phyloP scores from a whole-genome alignment of 2,888 invertebrate genomes.

The Homarus gammarus region DNA sequence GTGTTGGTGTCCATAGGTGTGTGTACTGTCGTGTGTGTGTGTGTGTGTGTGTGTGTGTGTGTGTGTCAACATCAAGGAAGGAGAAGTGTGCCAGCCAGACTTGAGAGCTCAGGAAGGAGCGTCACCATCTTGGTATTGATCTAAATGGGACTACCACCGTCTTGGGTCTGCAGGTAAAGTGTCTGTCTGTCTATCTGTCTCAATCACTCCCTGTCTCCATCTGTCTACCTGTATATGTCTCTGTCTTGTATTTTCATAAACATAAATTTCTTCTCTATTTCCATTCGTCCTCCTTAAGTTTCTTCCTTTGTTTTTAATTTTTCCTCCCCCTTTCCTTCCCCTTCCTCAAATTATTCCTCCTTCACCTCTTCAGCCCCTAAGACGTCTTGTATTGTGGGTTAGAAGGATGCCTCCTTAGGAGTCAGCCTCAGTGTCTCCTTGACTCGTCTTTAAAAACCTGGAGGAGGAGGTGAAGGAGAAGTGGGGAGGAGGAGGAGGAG shows the following conservation, averaged over 20 bases:
- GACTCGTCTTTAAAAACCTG: background rate
- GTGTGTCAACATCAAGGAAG: no score
- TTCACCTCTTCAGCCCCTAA: background rate
- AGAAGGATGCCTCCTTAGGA: no score
- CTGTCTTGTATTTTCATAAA: background rate
- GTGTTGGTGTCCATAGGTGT: no score
- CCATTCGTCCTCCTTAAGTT: background rate
- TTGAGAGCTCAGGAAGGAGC: no score
- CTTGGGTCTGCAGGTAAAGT: background rate
- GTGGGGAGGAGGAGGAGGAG: no score
- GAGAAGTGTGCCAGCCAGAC: no score
- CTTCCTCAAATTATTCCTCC: background rate
- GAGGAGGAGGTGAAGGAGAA: background rate
- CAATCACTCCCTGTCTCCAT: background rate
- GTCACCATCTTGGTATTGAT: background rate
- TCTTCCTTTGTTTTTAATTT: background rate
- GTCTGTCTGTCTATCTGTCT: background rate
- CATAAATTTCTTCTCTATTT: no score
- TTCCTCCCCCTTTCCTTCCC: background rate
- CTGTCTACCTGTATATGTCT: background rate
- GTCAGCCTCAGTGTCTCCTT: background rate
- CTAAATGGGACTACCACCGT: background rate
- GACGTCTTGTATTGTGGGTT: no score
- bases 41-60: no score
- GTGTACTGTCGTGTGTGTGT: no score